phyloP scores from a whole-genome alignment of 2,888 invertebrate species.

The Conus canariensis region DNA sequence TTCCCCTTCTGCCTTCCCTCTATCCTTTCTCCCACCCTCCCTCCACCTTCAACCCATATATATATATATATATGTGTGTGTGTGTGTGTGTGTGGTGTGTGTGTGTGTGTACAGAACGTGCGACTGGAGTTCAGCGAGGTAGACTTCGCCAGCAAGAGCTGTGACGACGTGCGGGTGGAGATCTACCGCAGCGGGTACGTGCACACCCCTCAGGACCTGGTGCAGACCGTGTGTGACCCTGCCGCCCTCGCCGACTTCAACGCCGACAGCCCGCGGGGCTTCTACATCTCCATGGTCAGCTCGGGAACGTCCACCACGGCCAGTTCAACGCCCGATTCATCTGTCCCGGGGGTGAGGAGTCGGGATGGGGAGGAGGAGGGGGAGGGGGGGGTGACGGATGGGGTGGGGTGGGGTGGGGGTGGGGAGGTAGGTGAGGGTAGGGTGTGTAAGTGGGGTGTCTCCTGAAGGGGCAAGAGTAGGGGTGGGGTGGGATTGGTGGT shows the following conservation, averaged over 20 bases:
- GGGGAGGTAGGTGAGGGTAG: too few species aligned
- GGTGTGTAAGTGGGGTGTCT: too few species aligned
- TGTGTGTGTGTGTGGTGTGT: too few species aligned
- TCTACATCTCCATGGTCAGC: constrained; percentile 26
- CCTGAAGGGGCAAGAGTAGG: too few species aligned
- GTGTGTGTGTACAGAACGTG: not conserved
- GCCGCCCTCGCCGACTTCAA: constrained; percentile 13
- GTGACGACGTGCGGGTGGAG: constrained; percentile 21
- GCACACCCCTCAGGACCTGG: constrained; percentile 1
- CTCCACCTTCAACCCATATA: too few species aligned
- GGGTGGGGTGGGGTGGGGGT: not conserved
- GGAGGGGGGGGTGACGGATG: not conserved
- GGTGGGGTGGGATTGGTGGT: too few species aligned
- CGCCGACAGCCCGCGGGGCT: not conserved
- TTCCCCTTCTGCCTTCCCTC: too few species aligned
- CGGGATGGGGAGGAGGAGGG: not conserved
- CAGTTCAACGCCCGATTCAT: not conserved
- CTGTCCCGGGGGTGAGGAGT: not conserved
- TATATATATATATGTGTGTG: too few species aligned
- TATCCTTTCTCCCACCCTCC: too few species aligned
- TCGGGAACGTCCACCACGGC: not conserved
- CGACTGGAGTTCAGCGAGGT: constrained; percentile 27
- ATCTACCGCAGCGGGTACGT: constrained; percentile 27
- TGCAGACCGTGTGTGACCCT: constrained; percentile 19
- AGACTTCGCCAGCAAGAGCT: not conserved